A percentile compares a stretch with the other conserved stretches of the same genome.
phyloP scores from a whole-genome alignment of 2,113 vertebrate species.

The Panthera uncia region DNA sequence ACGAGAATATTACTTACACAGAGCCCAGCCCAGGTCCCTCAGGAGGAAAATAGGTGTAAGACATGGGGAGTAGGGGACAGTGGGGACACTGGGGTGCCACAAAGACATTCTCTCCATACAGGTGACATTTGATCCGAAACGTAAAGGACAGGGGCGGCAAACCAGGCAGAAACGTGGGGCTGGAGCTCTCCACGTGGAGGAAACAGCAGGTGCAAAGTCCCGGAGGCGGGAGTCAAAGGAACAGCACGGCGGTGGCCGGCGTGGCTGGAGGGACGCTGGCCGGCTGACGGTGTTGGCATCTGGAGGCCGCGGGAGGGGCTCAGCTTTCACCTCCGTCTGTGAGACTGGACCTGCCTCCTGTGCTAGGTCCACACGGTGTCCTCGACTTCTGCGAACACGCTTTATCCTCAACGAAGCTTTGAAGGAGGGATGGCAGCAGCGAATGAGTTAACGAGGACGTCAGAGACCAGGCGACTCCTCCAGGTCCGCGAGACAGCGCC shows the following conservation, averaged over 20 bases:
- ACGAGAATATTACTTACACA: rapidly evolving
- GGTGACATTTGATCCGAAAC: too few relatives aligned
- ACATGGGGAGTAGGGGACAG: rapidly evolving
- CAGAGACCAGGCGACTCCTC: rapidly evolving
- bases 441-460: rapidly evolving
- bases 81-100: rapidly evolving
- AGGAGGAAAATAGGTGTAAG: neutral
- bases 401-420: rapidly evolving
- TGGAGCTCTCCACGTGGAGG: rapidly evolving
- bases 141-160: neutral
- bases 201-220: neutral
- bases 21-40: neutral
- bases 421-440: rapidly evolving
- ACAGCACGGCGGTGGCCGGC: rapidly evolving
- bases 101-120: neutral
- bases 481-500: too few relatives aligned
- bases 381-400: rapidly evolving
- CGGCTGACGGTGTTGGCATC: rapidly evolving
- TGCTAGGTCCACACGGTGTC: rapidly evolving
- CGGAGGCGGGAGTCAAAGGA: rapidly evolving
- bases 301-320: neutral
- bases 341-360: rapidly evolving
- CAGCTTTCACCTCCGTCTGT: rapidly evolving
- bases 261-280: rapidly evolving
- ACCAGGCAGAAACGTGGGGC: rapidly evolving